Evolutionary conservation across 1,140 invertebrate genomes (phyloP).

Genomic region (Chionoecetes opilio): DNA sequence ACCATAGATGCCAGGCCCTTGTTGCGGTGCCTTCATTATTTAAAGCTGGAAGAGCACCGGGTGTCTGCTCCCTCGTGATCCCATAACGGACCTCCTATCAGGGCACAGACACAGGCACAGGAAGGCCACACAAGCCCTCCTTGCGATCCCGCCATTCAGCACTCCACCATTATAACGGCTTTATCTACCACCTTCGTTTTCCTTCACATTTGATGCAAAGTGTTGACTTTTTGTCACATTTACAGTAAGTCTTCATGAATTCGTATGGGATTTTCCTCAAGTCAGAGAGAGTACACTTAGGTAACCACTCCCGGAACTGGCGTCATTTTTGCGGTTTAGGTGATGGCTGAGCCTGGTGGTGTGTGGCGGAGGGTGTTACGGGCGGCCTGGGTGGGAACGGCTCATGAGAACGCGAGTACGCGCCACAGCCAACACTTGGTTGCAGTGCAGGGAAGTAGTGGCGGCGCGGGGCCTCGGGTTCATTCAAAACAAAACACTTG

Average conservation of each 20-base stretch:
- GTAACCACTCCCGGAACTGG: too few relatives aligned
- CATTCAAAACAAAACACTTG: background rate
- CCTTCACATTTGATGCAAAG: too few relatives aligned
- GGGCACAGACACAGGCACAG: too few relatives aligned
- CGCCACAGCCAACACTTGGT: background rate
- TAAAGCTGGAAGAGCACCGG: background rate
- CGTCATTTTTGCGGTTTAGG: too few relatives aligned
- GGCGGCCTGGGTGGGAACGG: background rate
- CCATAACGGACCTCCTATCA: background rate
- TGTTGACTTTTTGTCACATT: too few relatives aligned
- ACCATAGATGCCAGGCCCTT: background rate
- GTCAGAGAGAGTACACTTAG: too few relatives aligned
- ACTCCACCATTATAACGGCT: background rate
- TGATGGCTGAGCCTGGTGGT: too few relatives aligned
- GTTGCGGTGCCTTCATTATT: background rate
- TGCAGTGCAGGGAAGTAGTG: conserved; percentile 33
- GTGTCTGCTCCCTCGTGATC: background rate
- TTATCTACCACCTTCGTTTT: too few relatives aligned
- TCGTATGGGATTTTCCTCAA: too few relatives aligned
- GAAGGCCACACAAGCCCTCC: background rate
- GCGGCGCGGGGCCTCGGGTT: background rate
- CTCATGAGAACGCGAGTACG: background rate
- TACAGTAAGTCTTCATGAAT: too few relatives aligned
- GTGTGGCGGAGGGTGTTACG: too few relatives aligned
- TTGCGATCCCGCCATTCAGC: too few relatives aligned